Evolutionary conservation across 1,140 invertebrate species (phyloP).

Genomic region (Drosophila pseudoananassae): DNA sequence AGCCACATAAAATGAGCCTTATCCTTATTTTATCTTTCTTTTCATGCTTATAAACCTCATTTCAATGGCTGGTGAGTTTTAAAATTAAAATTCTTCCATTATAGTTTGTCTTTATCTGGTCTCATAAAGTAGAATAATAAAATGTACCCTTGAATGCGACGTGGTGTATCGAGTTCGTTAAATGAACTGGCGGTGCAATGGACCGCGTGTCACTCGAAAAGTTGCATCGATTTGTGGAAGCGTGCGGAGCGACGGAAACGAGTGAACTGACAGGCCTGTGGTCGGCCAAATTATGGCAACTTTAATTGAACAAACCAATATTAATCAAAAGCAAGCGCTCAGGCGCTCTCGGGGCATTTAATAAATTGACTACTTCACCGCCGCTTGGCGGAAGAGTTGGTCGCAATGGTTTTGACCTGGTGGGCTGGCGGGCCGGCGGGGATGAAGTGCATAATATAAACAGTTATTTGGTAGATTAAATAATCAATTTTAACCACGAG

Average conservation of each 20-base stretch:
- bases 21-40: too few relatives aligned
- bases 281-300: conserved; percentile 65
- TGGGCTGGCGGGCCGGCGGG: conserved; percentile 6
- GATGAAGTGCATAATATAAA: conserved; percentile 59
- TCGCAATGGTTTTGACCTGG: conserved; percentile 13
- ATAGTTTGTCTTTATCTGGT: neutral
- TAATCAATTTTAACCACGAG: conserved; percentile 77
- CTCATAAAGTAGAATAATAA: conserved; percentile 12
- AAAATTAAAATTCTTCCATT: neutral
- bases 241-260: conserved; percentile 6
- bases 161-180: conserved; percentile 5
- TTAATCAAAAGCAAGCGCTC: conserved; percentile 61
- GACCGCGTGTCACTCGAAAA: conserved; percentile 25
- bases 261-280: conserved; percentile 44
- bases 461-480: conserved; percentile 70
- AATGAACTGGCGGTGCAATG: conserved; percentile 30
- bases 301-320: conserved; percentile 76
- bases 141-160: neutral
- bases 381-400: conserved; percentile 2
- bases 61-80: neutral
- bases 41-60: too few relatives aligned
- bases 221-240: conserved; percentile 19
- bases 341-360: conserved; percentile 45
- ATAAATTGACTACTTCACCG: conserved; percentile 65
- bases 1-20: too few relatives aligned